phyloP scores from a whole-genome alignment of 2,797 vertebrate species.

The Myoxocephalus aenaeus region DNA sequence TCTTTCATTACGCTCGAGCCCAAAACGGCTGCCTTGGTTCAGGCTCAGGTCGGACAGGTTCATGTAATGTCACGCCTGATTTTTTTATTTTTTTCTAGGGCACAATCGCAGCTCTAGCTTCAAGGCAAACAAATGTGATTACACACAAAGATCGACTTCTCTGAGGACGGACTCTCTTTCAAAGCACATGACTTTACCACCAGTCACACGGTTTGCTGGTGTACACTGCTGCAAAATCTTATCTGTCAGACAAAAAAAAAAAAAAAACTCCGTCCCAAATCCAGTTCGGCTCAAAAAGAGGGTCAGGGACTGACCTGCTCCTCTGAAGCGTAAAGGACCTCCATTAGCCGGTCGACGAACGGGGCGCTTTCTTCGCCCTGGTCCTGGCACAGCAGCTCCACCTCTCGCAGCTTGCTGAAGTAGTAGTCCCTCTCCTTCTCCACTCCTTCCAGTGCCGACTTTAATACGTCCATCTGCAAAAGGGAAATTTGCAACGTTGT shows the following conservation, averaged over 20 bases:
- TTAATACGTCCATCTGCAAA: conserved; percentile 93
- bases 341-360: conserved; percentile 95
- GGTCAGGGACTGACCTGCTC: conserved; percentile 88
- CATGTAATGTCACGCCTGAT: neutral
- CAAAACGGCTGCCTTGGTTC: neutral
- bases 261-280: neutral
- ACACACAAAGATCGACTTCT: conserved; percentile 40
- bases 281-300: neutral
- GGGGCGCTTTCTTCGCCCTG: conserved; percentile 92
- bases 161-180: neutral
- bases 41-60: neutral
- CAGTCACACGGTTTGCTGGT: conserved; percentile 7
- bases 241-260: neutral
- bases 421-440: conserved; percentile 99
- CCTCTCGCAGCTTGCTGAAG: conserved; percentile 98
- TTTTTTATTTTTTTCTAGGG: neutral
- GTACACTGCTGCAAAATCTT: neutral
- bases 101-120: neutral
- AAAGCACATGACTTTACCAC: conserved; percentile 50
- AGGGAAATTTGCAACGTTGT: conserved; percentile 1
- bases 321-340: conserved; percentile 95
- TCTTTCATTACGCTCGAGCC: neutral
- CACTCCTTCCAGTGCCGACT: conserved; percentile 95
- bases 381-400: conserved; percentile 97
- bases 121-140: conserved; percentile 34